Conservation (phyloP, 1,140 invertebrate genomes). For the Phortica variegata region DNA sequence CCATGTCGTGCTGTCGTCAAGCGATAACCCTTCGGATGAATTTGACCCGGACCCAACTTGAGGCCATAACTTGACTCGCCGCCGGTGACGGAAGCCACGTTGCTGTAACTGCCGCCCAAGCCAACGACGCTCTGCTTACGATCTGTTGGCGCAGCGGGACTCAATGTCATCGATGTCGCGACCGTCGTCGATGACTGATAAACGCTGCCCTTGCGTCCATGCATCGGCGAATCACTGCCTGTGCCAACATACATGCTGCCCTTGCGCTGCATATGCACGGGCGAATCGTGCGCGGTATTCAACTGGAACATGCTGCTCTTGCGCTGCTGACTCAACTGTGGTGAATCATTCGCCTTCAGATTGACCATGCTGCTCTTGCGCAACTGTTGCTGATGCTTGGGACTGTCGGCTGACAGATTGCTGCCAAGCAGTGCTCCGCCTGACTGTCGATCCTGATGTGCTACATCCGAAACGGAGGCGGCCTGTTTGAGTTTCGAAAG, state of each 20-base stretch:
- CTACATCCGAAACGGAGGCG: constrained; percentile 44
- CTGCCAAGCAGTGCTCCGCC: constrained; percentile 25
- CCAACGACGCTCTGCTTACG: constrained; percentile 43
- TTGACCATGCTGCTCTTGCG: constrained; percentile 40
- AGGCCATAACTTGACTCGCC: constrained; percentile 54
- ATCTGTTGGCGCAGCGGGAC: constrained; percentile 15
- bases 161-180: neutral
- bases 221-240: constrained; percentile 29
- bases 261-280: constrained; percentile 36
- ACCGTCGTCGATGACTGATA: constrained; percentile 22
- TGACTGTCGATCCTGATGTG: too few relatives aligned
- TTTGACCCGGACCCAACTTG: constrained; percentile 74
- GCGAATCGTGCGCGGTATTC: constrained; percentile 34
- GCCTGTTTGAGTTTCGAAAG: constrained; percentile 48
- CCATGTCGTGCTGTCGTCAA: constrained; percentile 69
- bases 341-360: constrained; percentile 5
- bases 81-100: constrained; percentile 34
- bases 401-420: constrained; percentile 11
- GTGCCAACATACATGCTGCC: constrained; percentile 41
- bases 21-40: constrained; percentile 72
- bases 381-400: constrained; percentile 16
- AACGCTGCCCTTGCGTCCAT: constrained; percentile 42
- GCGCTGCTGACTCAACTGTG: constrained; percentile 21
- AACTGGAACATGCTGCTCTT: constrained; percentile 43
- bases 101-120: constrained; percentile 34